Evolutionary conservation across 2,113 vertebrate genomes (phyloP), one percentile per base, ranked within the genome.

Genomic region (Heterotilapia buettikoferi): DNA sequence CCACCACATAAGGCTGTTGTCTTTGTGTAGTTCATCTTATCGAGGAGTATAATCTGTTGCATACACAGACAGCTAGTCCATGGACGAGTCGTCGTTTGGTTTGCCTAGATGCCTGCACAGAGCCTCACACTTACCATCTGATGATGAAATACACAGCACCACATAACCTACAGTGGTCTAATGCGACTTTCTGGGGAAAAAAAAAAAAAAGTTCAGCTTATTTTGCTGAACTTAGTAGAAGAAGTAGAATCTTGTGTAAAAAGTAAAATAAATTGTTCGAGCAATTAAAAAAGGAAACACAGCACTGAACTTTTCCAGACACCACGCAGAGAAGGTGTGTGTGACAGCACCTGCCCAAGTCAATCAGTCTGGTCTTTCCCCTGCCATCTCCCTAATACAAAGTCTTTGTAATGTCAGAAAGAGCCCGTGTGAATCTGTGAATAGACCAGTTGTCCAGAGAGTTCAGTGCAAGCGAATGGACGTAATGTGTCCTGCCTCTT

Each of bases 101-200:
- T 50, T 19, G 7, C 71, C 16, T 18, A 18, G 71, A 47, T 47
- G 71, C 26, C 71, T 29, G 43, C 43, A 19, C 43, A 29, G 71
- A 50, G 16, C 71, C 9, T 31, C 24, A 50, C 4, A 33, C 73
- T 52, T 50, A n/a, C 45, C 26, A n/a, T 52, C 18, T 52, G 73
- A 78, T 78, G 26, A 1, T 8, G 2, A 78, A 52, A 78, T 33
- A 2, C 26, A 29, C 4, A 52, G 47, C 24, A 52, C 73, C 13
- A 11, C 45, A 33, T n/a, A 33, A 78, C 45, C 16, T 78, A n/a
- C 2, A 78, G 26, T 31, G 9, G 45, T 33, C 18, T 78, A 33
- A 19, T 78, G 45, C 10, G 1, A n/a, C 14, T 50, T 78, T 78
- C 7, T 0, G 4, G 2, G 5, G 3, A 0, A 0, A 2, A 18